Evolutionary conservation across 2,888 invertebrate species (phyloP).

Genomic region (Brachyptera risi): DNA sequence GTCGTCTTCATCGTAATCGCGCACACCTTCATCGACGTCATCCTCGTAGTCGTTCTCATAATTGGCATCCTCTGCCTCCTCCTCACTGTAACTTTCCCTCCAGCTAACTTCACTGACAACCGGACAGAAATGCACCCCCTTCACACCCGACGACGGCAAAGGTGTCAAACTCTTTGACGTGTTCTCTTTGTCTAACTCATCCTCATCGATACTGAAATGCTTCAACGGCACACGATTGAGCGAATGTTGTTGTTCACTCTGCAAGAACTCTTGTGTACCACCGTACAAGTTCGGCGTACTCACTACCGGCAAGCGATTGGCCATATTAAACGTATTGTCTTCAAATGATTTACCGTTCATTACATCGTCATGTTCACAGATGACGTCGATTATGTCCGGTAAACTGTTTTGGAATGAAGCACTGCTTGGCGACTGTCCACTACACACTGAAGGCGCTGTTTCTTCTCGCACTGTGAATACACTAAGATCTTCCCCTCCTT

Average conservation of each 20-base stretch:
- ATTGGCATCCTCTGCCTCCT: constrained; percentile 13
- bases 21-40: constrained; percentile 25
- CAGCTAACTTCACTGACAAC: constrained; percentile 77
- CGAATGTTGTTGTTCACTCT: constrained; percentile 14
- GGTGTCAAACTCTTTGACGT: constrained; percentile 10
- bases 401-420: constrained; percentile 30
- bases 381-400: constrained; percentile 32
- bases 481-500: constrained; percentile 28
- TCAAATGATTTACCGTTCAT: constrained; percentile 21
- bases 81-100: constrained; percentile 56
- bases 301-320: constrained; percentile 45
- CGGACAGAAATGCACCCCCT: constrained; percentile 74
- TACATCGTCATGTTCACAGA: constrained; percentile 36
- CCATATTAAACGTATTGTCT: constrained; percentile 30
- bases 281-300: constrained; percentile 58
- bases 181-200: constrained; percentile 32
- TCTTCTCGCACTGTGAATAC: too few relatives aligned
- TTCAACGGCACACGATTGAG: constrained; percentile 59
- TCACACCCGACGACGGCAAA: constrained; percentile 20
- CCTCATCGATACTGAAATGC: constrained; percentile 34
- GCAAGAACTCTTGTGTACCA: constrained; percentile 28
- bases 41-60: constrained; percentile 22
- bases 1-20: constrained; percentile 23
- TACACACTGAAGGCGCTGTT: constrained; percentile 25
- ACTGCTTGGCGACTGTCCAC: constrained; percentile 36